Percentiles rank a stretch among this genome's conserved stretches.
Conservation (phyloP, 2,113 vertebrate genomes). For the Dryoscopus gambensis region DNA sequence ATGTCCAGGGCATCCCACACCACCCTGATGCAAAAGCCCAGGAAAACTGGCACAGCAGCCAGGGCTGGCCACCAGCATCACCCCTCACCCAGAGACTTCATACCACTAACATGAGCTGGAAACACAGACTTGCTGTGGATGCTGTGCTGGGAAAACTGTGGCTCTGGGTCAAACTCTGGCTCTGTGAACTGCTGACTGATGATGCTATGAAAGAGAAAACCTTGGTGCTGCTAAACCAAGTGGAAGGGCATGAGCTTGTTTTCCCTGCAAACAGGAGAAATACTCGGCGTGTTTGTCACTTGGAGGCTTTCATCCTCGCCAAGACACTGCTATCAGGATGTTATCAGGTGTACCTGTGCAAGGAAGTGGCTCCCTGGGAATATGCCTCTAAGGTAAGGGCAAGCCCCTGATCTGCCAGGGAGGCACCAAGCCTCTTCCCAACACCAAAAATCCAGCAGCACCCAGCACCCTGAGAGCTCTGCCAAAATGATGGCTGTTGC, state of each 20-base stretch:
- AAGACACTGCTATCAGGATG: accelerated
- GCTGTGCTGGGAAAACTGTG: accelerated
- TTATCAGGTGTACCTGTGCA: accelerated
- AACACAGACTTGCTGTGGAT: accelerated
- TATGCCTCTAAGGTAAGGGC: accelerated
- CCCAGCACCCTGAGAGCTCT: neutral
- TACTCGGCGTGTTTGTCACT: neutral
- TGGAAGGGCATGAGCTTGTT: neutral
- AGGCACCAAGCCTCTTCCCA: neutral
- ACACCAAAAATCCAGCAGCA: neutral
- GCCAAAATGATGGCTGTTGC: neutral
- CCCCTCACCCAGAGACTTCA: accelerated
- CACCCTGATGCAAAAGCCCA: neutral
- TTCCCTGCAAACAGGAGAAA: neutral
- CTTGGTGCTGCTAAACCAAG: accelerated
- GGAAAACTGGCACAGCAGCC: neutral
- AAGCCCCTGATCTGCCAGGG: neutral
- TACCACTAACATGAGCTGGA: neutral
- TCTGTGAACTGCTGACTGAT: neutral
- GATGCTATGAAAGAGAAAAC: neutral
- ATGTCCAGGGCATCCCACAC: accelerated
- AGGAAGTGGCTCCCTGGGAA: neutral
- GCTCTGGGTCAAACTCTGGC: neutral
- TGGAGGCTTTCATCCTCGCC: neutral
- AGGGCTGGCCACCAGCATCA: neutral